Percentiles rank a stretch among this genome's conserved stretches.
phyloP scores from a whole-genome alignment of 92 coral and sea anemone genomes.

The Virgularia gustaviana region DNA sequence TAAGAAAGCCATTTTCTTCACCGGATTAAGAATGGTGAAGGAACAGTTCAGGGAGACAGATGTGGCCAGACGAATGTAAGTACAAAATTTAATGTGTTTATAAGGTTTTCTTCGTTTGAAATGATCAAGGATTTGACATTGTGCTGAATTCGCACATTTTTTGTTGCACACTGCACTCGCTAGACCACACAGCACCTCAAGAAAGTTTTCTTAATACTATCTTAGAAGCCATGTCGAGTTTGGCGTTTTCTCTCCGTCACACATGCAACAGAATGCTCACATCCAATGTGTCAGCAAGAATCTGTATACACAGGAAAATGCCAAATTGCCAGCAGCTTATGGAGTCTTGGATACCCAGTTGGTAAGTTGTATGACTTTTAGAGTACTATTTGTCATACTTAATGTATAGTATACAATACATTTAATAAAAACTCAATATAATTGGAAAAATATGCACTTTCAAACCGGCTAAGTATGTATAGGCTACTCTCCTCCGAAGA shows the following conservation, averaged over 20 bases:
- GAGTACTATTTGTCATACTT: no score
- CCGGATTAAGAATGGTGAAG: constrained; percentile 66
- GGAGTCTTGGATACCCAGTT: constrained; percentile 93
- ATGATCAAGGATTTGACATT: not conserved
- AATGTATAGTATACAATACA: no score
- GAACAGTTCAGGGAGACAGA: constrained; percentile 97
- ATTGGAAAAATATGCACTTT: no score
- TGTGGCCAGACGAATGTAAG: constrained; percentile 89
- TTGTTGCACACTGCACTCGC: no score
- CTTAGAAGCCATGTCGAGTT: constrained; percentile 96
- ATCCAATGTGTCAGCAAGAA: constrained; percentile 95
- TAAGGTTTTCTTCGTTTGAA: not conserved
- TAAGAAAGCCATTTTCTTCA: no score
- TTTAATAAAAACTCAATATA: no score
- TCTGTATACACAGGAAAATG: constrained; percentile 73
- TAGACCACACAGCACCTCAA: no score
- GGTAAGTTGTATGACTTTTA: no score
- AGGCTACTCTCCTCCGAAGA: no score
- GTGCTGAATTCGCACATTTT: no score
- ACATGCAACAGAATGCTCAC: constrained; percentile 89
- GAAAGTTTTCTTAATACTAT: no score
- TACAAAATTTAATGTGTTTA: not conserved
- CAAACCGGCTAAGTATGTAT: no score
- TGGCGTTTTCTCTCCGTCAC: constrained; percentile 87
- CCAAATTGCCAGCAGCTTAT: constrained; percentile 73